These are phyloP conservation scores for Eptatretus burgeri DNA, from an alignment of 2,113 vertebrate species.

Conservation along the genomic window DNA sequence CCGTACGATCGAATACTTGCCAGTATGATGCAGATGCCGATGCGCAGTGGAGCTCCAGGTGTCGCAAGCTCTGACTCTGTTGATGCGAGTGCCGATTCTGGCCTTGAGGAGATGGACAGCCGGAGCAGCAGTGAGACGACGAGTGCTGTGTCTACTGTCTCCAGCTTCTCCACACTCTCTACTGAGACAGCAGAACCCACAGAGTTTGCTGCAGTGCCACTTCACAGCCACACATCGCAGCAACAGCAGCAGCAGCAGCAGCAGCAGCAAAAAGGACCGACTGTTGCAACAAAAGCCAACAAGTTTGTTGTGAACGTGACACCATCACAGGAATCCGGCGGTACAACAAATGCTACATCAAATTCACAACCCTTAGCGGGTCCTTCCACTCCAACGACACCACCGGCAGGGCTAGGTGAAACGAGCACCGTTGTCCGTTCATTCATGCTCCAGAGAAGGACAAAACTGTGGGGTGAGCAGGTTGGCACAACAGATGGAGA, in stretches of 20 bases:
- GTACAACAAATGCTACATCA: neutral
- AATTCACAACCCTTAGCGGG: neutral
- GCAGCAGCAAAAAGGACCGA: neutral
- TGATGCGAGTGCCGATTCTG: constrained; percentile 48
- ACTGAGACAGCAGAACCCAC: constrained; percentile 54
- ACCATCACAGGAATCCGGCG: neutral
- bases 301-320: no score
- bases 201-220: constrained; percentile 65
- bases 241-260: neutral
- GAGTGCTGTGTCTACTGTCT: constrained; percentile 77
- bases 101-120: constrained; percentile 71
- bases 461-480: constrained; percentile 5
- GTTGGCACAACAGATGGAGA: neutral
- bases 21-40: constrained; percentile 31
- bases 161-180: constrained; percentile 81
- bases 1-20: constrained; percentile 15
- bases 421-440: no score
- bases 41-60: neutral
- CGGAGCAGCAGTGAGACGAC: constrained; percentile 74
- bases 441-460: neutral
- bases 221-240: constrained; percentile 49
- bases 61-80: constrained; percentile 24
- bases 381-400: neutral
- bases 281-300: no score
- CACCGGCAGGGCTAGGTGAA: neutral